phyloP scores from a whole-genome alignment of 2,113 vertebrate genomes.

The Otus sunia region DNA sequence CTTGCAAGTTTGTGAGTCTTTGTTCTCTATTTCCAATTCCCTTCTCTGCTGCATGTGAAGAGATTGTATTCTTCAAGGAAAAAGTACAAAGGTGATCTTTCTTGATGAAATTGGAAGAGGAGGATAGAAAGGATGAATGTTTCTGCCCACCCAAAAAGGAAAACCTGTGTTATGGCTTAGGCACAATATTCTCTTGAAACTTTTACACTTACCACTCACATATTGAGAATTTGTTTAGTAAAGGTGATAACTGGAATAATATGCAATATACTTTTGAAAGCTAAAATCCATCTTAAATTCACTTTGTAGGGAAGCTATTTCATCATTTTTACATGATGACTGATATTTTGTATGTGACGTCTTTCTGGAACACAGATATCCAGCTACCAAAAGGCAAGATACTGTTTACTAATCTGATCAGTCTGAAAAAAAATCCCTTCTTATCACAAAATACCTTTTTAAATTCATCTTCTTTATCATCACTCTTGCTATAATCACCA shows the following conservation, averaged over 20 bases:
- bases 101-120: not conserved
- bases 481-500: constrained; percentile 22
- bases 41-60: not conserved
- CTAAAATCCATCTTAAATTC: not conserved
- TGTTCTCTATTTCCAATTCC: not conserved
- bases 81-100: not conserved
- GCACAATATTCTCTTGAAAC: not conserved
- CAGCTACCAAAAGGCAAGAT: not conserved
- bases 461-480: constrained; percentile 77
- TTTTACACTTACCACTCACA: not conserved
- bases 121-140: not conserved
- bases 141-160: not conserved
- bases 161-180: not conserved
- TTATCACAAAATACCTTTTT: constrained; percentile 74
- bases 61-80: not conserved
- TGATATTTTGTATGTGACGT: not conserved
- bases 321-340: not conserved
- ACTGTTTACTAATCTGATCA: not conserved
- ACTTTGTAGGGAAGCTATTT: not conserved
- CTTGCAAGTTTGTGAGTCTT: not conserved
- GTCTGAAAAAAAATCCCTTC: not conserved
- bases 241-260: not conserved
- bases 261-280: not conserved
- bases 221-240: not conserved
- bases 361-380: not conserved